Base-by-base conservation (phyloP, 1,140 invertebrate genomes). In the Drosophila malerkotliana region DNA sequence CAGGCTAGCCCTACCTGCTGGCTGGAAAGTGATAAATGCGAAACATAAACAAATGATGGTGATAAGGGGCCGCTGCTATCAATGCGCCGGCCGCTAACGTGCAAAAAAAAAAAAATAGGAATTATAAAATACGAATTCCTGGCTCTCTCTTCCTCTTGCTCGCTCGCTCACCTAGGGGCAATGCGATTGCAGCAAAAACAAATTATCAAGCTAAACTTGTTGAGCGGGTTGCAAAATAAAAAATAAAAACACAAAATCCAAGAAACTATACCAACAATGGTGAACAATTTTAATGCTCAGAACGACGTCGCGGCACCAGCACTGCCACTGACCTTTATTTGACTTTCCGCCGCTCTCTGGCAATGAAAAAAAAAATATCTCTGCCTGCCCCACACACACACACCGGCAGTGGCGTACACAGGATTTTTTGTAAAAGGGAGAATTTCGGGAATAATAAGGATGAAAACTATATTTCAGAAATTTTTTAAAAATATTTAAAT, bases 271-370 rank as follows among this genome's bases (percentile, higher is more conserved):
- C 82, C 81, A 77, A 85, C 74, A 82, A 82, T 81, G 61, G 79
- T 82, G 69, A 82, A 82, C 52, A 78, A 82, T 78, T 71, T 81
- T 68, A 88, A 82, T 64, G 56, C 60, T 83, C 72, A 72, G 75
- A 62, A 37, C 76, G 45, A 28, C 71, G 45, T 63, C 82, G 71
- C 63, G 61, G 57, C 80, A 62, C 52, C 68, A 63, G 64, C 64
- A 71, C 58, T 67, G 73, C 83, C 83, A 87, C 57, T 87, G 83
- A 87, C 83, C 83, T 87, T 83, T 87, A 87, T 87, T 87, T 87
- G 83, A 87, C 83, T 87, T 87, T 77, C 71, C 47, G 41, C 63
- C 69, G 81, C 68, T 80, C 63, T 75, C 63, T 75, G 81, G 78
- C 73, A 87, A 62, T 82, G 78, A 81, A 87, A 84, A 77, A 34